Conservation (phyloP, 1,140 invertebrate species). For the Brachionus asplanchnoidis region DNA sequence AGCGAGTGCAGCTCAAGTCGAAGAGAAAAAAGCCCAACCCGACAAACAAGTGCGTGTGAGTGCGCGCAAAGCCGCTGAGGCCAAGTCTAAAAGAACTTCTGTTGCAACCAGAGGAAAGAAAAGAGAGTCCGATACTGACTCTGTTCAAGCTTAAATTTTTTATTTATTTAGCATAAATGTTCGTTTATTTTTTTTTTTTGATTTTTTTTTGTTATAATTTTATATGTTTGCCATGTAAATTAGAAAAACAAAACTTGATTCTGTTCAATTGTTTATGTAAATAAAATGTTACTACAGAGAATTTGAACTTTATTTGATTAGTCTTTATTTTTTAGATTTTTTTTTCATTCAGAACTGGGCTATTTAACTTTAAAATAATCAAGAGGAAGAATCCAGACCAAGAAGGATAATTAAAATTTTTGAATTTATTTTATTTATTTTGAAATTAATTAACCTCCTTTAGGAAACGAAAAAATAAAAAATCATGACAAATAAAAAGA, state of each 20-base stretch:
- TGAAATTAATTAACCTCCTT: too few species aligned
- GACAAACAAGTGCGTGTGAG: background rate
- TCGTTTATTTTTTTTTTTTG: background rate
- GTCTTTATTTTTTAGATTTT: too few species aligned
- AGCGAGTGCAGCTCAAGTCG: background rate
- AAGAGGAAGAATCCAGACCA: too few species aligned
- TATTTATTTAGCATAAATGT: background rate
- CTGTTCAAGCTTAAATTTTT: background rate
- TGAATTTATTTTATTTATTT: too few species aligned
- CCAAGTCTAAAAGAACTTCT: background rate
- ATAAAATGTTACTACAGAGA: background rate
- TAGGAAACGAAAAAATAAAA: too few species aligned
- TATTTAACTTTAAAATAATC: too few species aligned
- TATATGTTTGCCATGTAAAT: background rate
- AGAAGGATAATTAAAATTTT: too few species aligned
- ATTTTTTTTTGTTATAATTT: background rate
- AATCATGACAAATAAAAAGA: too few species aligned
- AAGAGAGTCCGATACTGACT: background rate
- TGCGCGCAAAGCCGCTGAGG: background rate
- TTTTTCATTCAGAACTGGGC: too few species aligned
- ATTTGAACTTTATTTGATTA: background rate
- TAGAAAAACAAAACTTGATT: background rate
- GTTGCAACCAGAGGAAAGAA: background rate
- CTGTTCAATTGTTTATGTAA: background rate
- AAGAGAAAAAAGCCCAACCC: background rate